Evolutionary conservation across 1,140 invertebrate species (phyloP), one percentile per base, ranked within the genome.

Genomic region (Globodera rostochiensis): DNA sequence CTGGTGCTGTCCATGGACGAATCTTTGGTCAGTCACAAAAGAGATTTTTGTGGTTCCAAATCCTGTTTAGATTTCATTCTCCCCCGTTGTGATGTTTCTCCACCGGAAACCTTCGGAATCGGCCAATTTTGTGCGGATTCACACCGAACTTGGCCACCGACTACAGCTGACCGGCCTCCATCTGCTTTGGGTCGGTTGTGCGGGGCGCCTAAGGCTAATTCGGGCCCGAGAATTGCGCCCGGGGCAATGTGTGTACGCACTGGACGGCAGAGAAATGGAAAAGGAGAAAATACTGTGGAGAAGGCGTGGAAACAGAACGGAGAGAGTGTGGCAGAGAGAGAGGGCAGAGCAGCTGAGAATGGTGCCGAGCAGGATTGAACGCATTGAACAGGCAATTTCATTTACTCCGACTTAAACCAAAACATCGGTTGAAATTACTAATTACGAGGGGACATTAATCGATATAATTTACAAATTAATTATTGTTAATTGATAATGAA

Each of bases 41-140:
- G 8, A 9, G 5, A 9, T 80, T 82, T 21, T 36, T 49, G 19
- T 70, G 73, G 15, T 82, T 13, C 45, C 19, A 49, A 69, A 64
- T 73, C 11, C 13, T 25, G 69, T 80, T 86, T 15, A 85, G 84
- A 73, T 85, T 25, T 21, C 79, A 15, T 86, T 78, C 60, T 87
- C 84, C 7, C 85, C 83, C 36, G 64, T 86, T n/a, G 50, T 86
- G 8, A 87, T 85, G 83, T 86, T 86, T 70, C 46, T 86, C 46
- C 85, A 86, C 82, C 78, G 80, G 11, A 83, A 86, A 73, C 36
- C 57, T 4, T 70, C 80, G 5, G 83, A 85, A 80, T 46, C 50
- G 36, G 85, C 85, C 45, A 53, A 47, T 21, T 87, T 75, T 67
- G 36, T 13, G 21, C 4, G 73, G 13, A 57, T 87, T 19, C 25